Percentiles rank a stretch among this genome's conserved stretches.
Conservation (phyloP, 1,140 invertebrate species). For the Diorhabda sublineata region DNA sequence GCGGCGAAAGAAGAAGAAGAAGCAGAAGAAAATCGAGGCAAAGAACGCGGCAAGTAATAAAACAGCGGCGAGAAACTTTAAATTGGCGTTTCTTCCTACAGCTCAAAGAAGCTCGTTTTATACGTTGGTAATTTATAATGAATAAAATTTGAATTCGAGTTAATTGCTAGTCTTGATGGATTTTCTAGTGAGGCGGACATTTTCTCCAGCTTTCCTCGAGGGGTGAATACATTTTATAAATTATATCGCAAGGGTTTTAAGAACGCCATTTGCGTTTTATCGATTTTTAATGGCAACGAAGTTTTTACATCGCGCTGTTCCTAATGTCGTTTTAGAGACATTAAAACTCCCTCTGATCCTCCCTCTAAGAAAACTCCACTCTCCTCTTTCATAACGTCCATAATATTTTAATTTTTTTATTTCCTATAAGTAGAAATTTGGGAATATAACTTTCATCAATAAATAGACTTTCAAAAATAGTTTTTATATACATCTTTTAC, state of each 20-base stretch:
- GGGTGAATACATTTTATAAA: slow-evolving; percentile 43
- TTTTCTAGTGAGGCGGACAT: slow-evolving; percentile 43
- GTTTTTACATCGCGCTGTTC: slow-evolving; percentile 20
- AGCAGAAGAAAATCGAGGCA: slow-evolving; percentile 16
- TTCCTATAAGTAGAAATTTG: background rate
- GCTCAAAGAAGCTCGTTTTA: slow-evolving; percentile 45
- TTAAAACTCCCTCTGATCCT: slow-evolving; percentile 23
- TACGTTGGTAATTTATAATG: slow-evolving; percentile 53
- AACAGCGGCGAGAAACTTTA: slow-evolving; percentile 40
- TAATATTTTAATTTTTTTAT: slow-evolving; percentile 5
- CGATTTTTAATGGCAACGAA: slow-evolving; percentile 36
- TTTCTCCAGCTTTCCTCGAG: slow-evolving; percentile 36
- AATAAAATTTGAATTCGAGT: slow-evolving; percentile 49
- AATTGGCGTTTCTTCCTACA: slow-evolving; percentile 45
- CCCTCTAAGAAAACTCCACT: slow-evolving; percentile 25
- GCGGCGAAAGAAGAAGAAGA: slow-evolving; percentile 4
- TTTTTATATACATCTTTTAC: too few relatives aligned
- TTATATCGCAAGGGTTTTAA: slow-evolving; percentile 37
- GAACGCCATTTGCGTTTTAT: slow-evolving; percentile 42
- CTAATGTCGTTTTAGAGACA: slow-evolving; percentile 23
- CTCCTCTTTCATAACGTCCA: slow-evolving; percentile 25
- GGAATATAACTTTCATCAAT: background rate
- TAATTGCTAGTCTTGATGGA: slow-evolving; percentile 48
- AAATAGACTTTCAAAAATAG: too few relatives aligned
- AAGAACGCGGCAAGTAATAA: slow-evolving; percentile 16